These are phyloP conservation scores for Yasuhikotakia modesta DNA, from an alignment of 2,797 vertebrate species.

Conservation along the genomic window DNA sequence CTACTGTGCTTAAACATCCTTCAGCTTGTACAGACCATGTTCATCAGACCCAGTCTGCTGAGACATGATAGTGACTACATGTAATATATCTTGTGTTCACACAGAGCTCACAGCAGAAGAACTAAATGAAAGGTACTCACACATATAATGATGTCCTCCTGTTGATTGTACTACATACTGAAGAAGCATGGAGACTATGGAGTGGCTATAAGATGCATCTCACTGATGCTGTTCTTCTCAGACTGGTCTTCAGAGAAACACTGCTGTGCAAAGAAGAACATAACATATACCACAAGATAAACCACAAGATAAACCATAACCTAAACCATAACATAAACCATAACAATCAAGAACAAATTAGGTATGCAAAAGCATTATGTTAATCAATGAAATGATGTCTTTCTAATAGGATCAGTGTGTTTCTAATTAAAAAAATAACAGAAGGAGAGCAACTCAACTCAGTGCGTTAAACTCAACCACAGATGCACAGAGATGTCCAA, in stretches of 20 bases:
- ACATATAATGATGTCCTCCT: background rate
- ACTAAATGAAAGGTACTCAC: background rate
- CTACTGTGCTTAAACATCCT: background rate
- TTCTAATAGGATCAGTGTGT: too few relatives aligned
- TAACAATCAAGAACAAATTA: too few relatives aligned
- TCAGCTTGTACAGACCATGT: constrained; percentile 3
- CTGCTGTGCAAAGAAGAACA: background rate
- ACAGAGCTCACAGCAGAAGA: background rate
- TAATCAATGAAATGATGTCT: too few relatives aligned
- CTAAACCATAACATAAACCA: too few relatives aligned
- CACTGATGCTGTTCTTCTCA: background rate
- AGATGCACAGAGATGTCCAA: too few relatives aligned
- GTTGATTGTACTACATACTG: background rate
- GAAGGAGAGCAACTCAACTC: too few relatives aligned
- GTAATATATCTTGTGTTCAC: background rate
- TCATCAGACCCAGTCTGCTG: background rate
- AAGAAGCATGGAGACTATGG: background rate
- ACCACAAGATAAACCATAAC: too few relatives aligned
- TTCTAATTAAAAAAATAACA: too few relatives aligned
- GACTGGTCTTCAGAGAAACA: background rate
- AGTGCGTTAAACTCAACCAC: too few relatives aligned
- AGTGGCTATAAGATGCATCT: background rate
- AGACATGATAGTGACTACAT: constrained; percentile 19
- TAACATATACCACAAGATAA: too few relatives aligned
- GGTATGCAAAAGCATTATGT: too few relatives aligned